Evolutionary conservation across 2,888 invertebrate species (phyloP).

Genomic region (Adineta ricciae): DNA sequence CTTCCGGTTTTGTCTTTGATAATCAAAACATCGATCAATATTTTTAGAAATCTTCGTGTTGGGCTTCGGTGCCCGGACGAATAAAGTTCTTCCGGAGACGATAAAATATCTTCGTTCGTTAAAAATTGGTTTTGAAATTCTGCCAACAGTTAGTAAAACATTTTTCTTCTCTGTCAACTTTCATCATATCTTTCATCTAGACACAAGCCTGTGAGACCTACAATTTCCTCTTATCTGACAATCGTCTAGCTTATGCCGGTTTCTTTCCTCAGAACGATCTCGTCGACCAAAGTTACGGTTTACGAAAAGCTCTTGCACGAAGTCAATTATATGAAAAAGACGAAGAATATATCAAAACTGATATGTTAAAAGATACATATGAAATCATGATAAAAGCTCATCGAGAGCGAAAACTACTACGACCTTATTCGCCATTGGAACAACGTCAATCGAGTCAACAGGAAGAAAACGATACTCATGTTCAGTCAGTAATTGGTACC

Average conservation of each 20-base stretch:
- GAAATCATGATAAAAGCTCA: background rate
- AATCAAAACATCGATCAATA: too few species aligned
- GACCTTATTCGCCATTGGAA: background rate
- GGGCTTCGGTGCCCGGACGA: background rate
- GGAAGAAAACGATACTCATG: background rate
- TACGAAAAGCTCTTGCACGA: background rate
- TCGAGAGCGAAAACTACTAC: background rate
- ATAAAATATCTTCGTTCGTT: background rate
- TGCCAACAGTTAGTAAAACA: background rate
- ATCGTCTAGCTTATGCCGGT: background rate
- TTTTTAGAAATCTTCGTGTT: background rate
- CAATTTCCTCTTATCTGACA: background rate
- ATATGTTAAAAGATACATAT: background rate
- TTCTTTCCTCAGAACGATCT: background rate
- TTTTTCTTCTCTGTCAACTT: background rate
- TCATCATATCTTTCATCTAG: background rate
- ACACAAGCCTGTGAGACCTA: slow-evolving; percentile 1
- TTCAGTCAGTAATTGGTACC: slow-evolving; percentile 8
- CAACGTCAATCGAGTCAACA: too few species aligned
- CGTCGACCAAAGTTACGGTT: background rate
- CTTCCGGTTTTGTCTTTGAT: too few species aligned
- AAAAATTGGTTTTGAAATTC: slow-evolving; percentile 8
- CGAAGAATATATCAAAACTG: slow-evolving; percentile 10
- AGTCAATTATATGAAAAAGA: slow-evolving; percentile 10
- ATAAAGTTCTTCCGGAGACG: background rate